Base-by-base conservation (phyloP, 64 coral and sea anemone species). In the Montipora capricornis region DNA sequence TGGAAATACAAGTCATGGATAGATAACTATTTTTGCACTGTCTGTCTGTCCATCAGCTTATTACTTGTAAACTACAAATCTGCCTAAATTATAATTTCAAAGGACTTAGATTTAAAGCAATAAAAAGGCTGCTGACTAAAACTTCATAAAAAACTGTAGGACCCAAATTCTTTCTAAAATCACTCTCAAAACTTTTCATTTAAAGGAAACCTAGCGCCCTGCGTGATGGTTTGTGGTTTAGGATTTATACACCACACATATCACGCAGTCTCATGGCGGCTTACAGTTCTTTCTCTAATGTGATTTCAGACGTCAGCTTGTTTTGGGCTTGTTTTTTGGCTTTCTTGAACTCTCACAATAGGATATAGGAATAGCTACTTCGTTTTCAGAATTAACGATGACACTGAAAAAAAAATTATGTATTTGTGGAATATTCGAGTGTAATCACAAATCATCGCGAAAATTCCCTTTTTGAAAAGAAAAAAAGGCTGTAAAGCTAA, bases 341-440 rank as follows among this genome's bases (percentile, higher is more conserved):
- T 13, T 66, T 66, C 61, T 66, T 66, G 17, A 5, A 66, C 61
- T 66, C 61, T 66, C 61, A 66, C 61, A 66, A 66, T 66, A 6
- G 61, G 61, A 66, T 66, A 66, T 66, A 66, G 61, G 61, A 66
- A 66, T 66, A 66, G 61, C 61, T 66, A 66, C 61, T 66, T 66
- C 11, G 61, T 66, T 66, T 66, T 17, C 61, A 66, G 61, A 11
- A 66, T 3, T 66, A 66, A 66, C 61, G 61, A 66, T 6, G 61
- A 6, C 61, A 66, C 61, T 17, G 61, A 66, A 66, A 66, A 66
- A 66, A 66, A 66, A 66, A 37, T 66, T 66, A 66, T 5, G 5
- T 66, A 66, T 66, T 66, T 66, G 61, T 66, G 10, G 61, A 66
- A 66, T 66, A 66, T 0, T 66, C 61, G 61, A 66, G 61, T 66